These are phyloP conservation scores for Hippocampus abdominalis DNA, from an alignment of 2,113 vertebrate genomes.

Conservation along the genomic window DNA sequence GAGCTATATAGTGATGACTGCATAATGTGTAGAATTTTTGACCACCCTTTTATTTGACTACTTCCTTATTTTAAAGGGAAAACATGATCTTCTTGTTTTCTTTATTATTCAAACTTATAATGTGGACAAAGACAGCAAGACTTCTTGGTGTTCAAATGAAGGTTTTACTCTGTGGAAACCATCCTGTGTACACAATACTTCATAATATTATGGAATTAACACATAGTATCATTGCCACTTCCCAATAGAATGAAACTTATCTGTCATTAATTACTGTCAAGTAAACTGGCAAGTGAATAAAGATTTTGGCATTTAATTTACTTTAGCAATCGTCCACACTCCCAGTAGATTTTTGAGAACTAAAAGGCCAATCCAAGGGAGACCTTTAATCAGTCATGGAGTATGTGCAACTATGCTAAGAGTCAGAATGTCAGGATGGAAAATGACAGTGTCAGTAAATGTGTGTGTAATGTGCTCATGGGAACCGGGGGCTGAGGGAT, in stretches of 20 bases:
- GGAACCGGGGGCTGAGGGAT: constrained; percentile 31
- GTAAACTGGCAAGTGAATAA: neutral
- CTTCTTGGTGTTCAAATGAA: neutral
- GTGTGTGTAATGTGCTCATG: constrained; percentile 12
- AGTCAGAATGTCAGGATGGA: neutral
- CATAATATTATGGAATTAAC: neutral
- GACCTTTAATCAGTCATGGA: neutral
- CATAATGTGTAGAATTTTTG: neutral
- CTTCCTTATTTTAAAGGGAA: neutral
- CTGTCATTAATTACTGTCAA: neutral
- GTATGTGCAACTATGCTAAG: neutral
- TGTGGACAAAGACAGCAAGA: neutral
- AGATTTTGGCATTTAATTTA: neutral
- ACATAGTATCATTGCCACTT: neutral
- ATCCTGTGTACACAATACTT: no score
- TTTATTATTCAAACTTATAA: neutral
- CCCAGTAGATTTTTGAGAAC: neutral
- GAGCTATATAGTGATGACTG: neutral
- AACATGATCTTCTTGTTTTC: neutral
- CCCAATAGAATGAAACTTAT: neutral
- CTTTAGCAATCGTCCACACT: neutral
- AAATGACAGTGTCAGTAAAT: constrained; percentile 1
- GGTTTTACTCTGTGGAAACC: neutral
- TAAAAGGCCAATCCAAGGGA: neutral
- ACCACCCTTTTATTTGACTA: neutral